phyloP scores from a whole-genome alignment of 2,888 invertebrate species.

The Xylota sylvarum region DNA sequence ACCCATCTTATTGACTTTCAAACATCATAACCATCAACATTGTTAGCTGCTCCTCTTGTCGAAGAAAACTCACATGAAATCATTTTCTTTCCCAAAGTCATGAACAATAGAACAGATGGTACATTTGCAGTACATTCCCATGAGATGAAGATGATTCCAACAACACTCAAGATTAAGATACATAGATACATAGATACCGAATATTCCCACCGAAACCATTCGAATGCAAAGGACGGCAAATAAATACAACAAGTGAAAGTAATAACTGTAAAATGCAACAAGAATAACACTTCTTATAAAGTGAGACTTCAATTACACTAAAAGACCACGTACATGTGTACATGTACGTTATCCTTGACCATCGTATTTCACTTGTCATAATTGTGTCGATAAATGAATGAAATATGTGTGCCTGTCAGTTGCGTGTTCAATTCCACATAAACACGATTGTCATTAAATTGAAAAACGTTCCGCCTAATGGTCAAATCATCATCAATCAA shows the following conservation, averaged over 20 bases:
- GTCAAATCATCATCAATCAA: constrained; percentile 20
- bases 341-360: constrained; percentile 18
- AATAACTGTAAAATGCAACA: constrained; percentile 1
- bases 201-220: not conserved
- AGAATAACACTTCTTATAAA: not conserved
- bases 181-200: not conserved
- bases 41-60: not conserved
- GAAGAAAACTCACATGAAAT: constrained; percentile 10
- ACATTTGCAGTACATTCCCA: not conserved
- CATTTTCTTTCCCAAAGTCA: constrained; percentile 13
- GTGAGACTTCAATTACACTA: not conserved
- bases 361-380: not conserved
- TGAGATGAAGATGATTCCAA: not conserved
- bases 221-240: constrained; percentile 3
- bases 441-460: not conserved
- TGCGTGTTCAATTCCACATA: not conserved
- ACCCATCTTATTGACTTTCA: constrained; percentile 38
- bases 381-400: constrained; percentile 1
- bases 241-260: constrained; percentile 25
- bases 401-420: not conserved
- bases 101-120: constrained; percentile 27
- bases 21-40: constrained; percentile 18
- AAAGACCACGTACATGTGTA: not conserved
- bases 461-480: constrained; percentile 17
- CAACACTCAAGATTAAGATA: not conserved